Conservation (phyloP, 2,797 vertebrate species). For the Gymnothorax javanicus region DNA sequence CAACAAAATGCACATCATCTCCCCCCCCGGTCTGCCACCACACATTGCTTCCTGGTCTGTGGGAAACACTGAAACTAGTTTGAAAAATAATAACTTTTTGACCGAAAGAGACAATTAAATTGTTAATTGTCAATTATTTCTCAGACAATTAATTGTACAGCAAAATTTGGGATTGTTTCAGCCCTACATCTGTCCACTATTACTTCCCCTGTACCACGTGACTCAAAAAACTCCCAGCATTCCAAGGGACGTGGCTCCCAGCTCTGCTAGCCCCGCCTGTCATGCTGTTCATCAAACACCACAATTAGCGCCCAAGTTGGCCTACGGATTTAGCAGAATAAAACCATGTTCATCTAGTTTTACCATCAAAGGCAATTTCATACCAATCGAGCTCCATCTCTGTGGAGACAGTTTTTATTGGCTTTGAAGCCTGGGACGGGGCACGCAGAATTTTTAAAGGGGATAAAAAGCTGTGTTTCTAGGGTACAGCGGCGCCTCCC, state of each 20-base stretch:
- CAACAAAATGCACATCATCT: no score
- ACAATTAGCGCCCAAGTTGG: conserved; percentile 35
- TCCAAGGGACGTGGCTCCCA: not conserved
- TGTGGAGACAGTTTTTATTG: not conserved
- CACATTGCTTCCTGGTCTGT: no score
- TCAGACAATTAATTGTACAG: no score
- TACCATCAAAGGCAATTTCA: conserved; percentile 45
- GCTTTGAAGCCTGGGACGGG: not conserved
- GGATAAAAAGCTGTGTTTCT: not conserved
- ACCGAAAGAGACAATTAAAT: no score
- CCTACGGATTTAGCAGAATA: conserved; percentile 45
- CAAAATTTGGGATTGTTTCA: no score
- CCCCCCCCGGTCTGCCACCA: no score
- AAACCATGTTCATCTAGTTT: conserved; percentile 36
- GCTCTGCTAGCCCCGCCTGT: conserved; percentile 50
- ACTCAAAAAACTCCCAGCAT: conserved; percentile 5
- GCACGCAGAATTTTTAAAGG: not conserved
- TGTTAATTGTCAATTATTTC: no score
- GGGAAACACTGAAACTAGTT: no score
- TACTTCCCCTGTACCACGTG: conserved; percentile 22
- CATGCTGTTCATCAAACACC: conserved; percentile 50
- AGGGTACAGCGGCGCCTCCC: not conserved
- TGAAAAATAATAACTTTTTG: no score
- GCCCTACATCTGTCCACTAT: not conserved
- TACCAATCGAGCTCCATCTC: conserved; percentile 33